Evolutionary conservation across 2,888 invertebrate species (phyloP).

Genomic region (Erebia ligea): DNA sequence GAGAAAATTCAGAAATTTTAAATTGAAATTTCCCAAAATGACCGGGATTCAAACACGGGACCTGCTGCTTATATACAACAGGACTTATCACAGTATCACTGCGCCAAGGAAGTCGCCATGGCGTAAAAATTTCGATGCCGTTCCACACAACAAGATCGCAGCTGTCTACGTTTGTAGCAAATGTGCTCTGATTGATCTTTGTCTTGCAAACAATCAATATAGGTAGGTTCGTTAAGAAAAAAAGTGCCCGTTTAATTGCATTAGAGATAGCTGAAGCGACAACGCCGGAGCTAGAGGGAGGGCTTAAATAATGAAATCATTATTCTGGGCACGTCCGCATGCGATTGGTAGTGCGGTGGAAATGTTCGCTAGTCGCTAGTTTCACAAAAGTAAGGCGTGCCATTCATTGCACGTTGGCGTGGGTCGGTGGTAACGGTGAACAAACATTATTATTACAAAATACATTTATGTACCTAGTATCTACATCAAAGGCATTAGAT

Average conservation of each 20-base stretch:
- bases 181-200: constrained; percentile 23
- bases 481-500: too few species aligned
- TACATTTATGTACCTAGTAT: too few species aligned
- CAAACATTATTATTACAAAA: constrained; percentile 1
- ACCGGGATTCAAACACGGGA: too few species aligned
- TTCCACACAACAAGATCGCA: too few species aligned
- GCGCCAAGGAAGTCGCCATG: too few species aligned
- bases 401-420: constrained; percentile 9
- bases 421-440: background rate
- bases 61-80: too few species aligned
- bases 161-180: background rate
- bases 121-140: too few species aligned
- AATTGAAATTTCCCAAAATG: too few species aligned
- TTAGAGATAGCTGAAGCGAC: constrained; percentile 23
- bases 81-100: too few species aligned
- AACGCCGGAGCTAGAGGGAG: constrained; percentile 18
- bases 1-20: too few species aligned
- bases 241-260: constrained; percentile 35
- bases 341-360: constrained; percentile 27
- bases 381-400: constrained; percentile 13
- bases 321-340: constrained; percentile 29
- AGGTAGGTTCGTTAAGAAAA: constrained; percentile 38
- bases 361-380: constrained; percentile 19
- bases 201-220: constrained; percentile 34
- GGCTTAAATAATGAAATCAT: constrained; percentile 32